These are phyloP conservation scores for Takifugu flavidus DNA, from an alignment of 2,113 vertebrate genomes.

Conservation along the genomic window DNA sequence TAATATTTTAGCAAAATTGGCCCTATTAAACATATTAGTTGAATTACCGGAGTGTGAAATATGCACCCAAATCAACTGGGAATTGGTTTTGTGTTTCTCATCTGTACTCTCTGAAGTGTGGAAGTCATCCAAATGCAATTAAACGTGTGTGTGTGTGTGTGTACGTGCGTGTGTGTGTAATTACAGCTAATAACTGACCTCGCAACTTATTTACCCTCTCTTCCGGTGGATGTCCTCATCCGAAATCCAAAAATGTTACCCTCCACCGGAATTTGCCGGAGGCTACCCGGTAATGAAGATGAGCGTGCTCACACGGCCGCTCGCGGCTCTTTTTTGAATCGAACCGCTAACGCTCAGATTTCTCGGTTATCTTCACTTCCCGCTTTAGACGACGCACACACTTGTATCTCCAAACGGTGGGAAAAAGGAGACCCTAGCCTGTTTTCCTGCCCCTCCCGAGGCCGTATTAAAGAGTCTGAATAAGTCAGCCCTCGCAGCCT, in stretches of 20 bases:
- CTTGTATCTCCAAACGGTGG: slow-evolving; percentile 27
- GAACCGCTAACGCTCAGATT: slow-evolving; percentile 15
- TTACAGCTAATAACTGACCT: slow-evolving; percentile 1
- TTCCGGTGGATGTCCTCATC: slow-evolving; percentile 8
- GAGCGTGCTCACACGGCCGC: neutral
- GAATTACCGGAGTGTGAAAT: neutral
- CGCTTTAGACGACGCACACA: slow-evolving; percentile 9
- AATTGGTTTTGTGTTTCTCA: slow-evolving; percentile 33
- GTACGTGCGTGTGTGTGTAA: neutral
- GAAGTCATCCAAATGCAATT: slow-evolving; percentile 38
- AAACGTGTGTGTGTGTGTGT: slow-evolving; percentile 19
- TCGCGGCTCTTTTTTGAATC: slow-evolving; percentile 1
- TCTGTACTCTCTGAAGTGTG: slow-evolving; percentile 25
- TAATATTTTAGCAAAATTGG: no score
- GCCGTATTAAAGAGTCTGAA: slow-evolving; percentile 45
- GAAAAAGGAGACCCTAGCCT: neutral
- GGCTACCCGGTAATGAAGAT: slow-evolving; percentile 17
- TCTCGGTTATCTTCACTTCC: neutral
- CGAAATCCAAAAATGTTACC: neutral
- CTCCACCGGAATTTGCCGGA: slow-evolving; percentile 13
- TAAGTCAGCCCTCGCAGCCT: slow-evolving; percentile 47
- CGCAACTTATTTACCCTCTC: slow-evolving; percentile 2
- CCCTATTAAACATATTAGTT: no score
- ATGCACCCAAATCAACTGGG: slow-evolving; percentile 20
- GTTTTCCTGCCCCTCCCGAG: slow-evolving; percentile 48